phyloP scores from a whole-genome alignment of 2,113 vertebrate species.

The Leucopternis melanops region DNA sequence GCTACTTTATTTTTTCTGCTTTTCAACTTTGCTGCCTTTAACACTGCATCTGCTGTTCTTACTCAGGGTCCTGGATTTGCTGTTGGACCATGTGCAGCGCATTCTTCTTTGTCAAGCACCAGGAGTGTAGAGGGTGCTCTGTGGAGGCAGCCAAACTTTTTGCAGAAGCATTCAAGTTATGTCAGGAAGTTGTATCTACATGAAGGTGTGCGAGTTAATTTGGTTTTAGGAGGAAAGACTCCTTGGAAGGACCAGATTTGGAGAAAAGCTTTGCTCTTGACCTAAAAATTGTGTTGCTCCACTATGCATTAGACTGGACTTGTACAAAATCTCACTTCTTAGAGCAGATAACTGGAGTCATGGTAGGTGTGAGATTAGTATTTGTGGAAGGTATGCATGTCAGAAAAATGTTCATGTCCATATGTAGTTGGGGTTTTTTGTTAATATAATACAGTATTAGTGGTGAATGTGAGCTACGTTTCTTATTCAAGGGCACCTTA shows the following conservation, averaged over 20 bases:
- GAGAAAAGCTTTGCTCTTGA: neutral
- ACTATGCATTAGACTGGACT: neutral
- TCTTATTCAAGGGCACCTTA: neutral
- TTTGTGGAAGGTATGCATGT: neutral
- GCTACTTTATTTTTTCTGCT: neutral
- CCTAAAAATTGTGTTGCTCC: neutral
- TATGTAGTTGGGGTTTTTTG: neutral
- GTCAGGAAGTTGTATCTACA: neutral
- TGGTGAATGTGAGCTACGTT: neutral
- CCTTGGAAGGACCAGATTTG: neutral
- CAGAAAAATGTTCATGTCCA: neutral
- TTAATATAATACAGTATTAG: neutral
- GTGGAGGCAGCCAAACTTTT: neutral
- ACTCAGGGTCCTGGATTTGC: neutral
- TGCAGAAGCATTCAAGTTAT: neutral
- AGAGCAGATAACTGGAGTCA: neutral
- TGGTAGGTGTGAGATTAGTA: neutral
- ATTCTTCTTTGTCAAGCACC: neutral
- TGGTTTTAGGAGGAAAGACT: neutral
- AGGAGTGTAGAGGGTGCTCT: fast-evolving
- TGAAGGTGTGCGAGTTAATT: neutral
- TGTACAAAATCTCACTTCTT: neutral
- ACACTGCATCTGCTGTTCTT: neutral
- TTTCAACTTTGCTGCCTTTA: neutral
- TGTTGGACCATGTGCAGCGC: neutral